A percentile compares a stretch with the other conserved stretches of the same genome.
Evolutionary conservation across 2,797 vertebrate genomes (phyloP).

Genomic region (Lepus townsendii): DNA sequence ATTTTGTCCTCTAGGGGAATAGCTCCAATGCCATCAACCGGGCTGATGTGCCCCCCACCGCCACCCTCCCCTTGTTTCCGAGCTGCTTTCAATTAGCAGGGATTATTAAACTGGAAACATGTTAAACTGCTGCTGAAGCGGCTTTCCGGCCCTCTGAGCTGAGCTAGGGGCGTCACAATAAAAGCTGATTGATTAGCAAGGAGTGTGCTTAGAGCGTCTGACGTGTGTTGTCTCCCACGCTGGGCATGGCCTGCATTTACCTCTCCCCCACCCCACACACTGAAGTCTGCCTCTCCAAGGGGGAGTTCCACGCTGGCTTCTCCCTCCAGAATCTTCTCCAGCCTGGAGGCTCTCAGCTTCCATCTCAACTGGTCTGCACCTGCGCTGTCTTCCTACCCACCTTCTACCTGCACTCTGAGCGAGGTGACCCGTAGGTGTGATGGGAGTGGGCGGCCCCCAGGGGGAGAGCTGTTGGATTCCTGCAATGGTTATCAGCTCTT

Average conservation of each 20-base stretch:
- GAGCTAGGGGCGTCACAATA: constrained; percentile 82
- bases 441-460: background rate
- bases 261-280: background rate
- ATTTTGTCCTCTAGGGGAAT: constrained; percentile 55
- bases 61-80: background rate
- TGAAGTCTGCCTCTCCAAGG: background rate
- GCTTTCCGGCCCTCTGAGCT: constrained; percentile 76
- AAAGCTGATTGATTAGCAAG: constrained; percentile 83
- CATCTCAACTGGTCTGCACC: background rate
- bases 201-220: constrained; percentile 74
- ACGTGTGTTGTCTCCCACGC: constrained; percentile 70
- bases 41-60: background rate
- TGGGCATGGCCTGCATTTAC: background rate
- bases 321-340: background rate
- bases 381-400: rapidly evolving
- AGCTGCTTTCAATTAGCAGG: constrained; percentile 81
- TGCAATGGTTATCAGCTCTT: background rate
- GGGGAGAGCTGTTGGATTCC: background rate
- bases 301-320: background rate
- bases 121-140: constrained; percentile 76
- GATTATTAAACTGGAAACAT: constrained; percentile 83
- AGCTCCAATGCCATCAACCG: constrained; percentile 25
- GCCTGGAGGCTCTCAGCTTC: background rate
- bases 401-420: background rate
- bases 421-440: background rate